Base-by-base conservation (phyloP, 2,797 vertebrate genomes). In the Muraenolepis orangiensis region DNA sequence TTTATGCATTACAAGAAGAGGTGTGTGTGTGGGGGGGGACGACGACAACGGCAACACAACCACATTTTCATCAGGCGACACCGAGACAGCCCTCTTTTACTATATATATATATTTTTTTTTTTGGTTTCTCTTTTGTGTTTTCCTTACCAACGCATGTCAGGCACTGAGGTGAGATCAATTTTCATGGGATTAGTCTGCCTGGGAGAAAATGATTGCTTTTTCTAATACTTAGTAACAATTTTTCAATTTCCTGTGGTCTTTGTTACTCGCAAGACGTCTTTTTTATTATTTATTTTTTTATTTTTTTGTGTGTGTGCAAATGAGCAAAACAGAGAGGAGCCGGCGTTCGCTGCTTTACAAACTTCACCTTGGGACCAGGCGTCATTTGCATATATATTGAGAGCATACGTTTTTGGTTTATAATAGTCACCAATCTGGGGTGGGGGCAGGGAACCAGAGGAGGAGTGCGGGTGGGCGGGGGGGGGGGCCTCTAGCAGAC, bases 331-430 rank as follows among this genome's bases (percentile, higher is more conserved):
- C 92, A 91, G 89, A 92, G 89, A 89, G 87, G 86, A 91, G 86
- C 89, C 89, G 68, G 83, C 86, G 82, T 87, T 82, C n/a, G 84
- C 86, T 86, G 90, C 90, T 91, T 86, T 77, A 82, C 85, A 86
- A 93, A 91, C 93, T 89, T 92, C 91, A 95, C 93, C 93, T 91
- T 90, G 93, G 93, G 93, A 93, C 93, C 72, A 82, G 81, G 85
- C 87, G 72, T 84, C 88, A 95, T 96, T 95, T 96, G 95, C 94
- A 95, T 96, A 95, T 96, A 95, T 95, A 96, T 95, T 95, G 94
- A 94, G 93, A 94, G 92, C 93, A 95, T 95, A 94, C 94, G 94
- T 94, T 95, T 93, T 95, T 93, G 90, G 91, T 92, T 94, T 94
- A 93, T 94, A 93, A 93, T 91, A 91, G 93, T 92, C 89, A 90